Evolutionary conservation across 1,140 invertebrate species (phyloP).

Genomic region (Octopus sinensis): DNA sequence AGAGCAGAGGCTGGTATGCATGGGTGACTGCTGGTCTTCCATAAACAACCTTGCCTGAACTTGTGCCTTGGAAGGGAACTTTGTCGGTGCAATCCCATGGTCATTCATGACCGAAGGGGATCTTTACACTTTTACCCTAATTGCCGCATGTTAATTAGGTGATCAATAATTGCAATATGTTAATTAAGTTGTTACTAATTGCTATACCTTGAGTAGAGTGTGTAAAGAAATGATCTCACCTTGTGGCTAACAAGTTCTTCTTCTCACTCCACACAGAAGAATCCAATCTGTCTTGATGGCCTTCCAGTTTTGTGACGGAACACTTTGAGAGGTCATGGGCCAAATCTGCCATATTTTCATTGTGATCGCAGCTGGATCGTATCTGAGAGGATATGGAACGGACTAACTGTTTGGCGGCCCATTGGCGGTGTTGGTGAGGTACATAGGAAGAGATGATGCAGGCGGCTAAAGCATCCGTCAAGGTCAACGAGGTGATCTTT

Average conservation of each 20-base stretch:
- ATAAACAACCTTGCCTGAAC: no score
- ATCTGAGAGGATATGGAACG: constrained; percentile 43
- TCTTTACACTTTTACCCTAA: no score
- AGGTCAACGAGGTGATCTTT: constrained; percentile 57
- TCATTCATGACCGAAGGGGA: no score
- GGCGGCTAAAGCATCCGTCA: constrained; percentile 67
- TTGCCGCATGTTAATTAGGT: no score
- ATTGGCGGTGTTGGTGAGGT: constrained; percentile 60
- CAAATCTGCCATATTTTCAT: constrained; percentile 43
- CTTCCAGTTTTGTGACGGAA: constrained; percentile 58
- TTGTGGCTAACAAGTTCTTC: constrained; percentile 60
- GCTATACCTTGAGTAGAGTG: no score
- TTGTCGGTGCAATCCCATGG: no score
- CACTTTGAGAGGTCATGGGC: constrained; percentile 55
- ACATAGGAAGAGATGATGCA: constrained; percentile 64
- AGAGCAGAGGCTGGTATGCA: no score
- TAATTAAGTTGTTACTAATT: no score
- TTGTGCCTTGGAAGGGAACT: no score
- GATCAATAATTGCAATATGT: no score
- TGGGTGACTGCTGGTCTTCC: no score
- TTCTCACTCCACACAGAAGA: constrained; percentile 56
- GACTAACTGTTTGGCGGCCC: constrained; percentile 66
- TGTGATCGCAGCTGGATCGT: neutral
- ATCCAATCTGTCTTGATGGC: constrained; percentile 62
- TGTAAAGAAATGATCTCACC: constrained; percentile 34